Conservation (phyloP, 2,113 vertebrate genomes). For the Paraplagusia blochii region DNA sequence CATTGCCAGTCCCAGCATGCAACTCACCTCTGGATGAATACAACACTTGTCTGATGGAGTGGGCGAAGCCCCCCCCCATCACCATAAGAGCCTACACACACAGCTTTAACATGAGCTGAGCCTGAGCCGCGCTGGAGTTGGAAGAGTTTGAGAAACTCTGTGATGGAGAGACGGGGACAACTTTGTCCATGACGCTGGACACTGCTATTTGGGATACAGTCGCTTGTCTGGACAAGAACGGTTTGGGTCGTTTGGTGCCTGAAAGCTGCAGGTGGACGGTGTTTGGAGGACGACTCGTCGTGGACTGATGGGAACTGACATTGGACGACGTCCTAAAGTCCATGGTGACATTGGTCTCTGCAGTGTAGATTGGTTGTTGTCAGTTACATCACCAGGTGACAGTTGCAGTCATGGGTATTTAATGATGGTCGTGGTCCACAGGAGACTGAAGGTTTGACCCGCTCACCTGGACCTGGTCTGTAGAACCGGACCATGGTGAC, state of each 20-base stretch:
- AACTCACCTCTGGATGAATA: conserved; percentile 77
- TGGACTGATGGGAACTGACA: conserved; percentile 11
- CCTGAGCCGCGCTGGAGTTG: conserved; percentile 28
- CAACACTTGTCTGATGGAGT: conserved; percentile 75
- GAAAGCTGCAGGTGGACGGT: conserved; percentile 28
- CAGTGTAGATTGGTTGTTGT: conserved; percentile 4
- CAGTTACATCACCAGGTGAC: conserved; percentile 1
- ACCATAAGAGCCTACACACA: conserved; percentile 63
- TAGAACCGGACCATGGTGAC: conserved; percentile 26
- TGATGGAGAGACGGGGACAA: conserved; percentile 23
- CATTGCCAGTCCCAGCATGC: conserved; percentile 75
- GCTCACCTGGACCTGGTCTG: conserved; percentile 21
- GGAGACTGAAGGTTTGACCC: conserved; percentile 26
- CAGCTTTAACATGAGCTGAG: conserved; percentile 62
- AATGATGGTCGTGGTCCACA: conserved; percentile 12
- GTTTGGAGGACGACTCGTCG: conserved; percentile 29
- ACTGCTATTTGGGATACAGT: conserved; percentile 16
- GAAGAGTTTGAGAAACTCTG: conserved; percentile 34
- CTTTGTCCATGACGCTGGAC: conserved; percentile 18
- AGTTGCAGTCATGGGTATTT: background rate
- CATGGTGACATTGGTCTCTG: conserved; percentile 3
- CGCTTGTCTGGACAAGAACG: conserved; percentile 30
- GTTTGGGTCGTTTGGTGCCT: conserved; percentile 42
- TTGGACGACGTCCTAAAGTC: background rate
- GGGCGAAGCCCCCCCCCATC: conserved; percentile 67